Conservation (phyloP, 2,113 vertebrate species). For the Polyodon spathula region DNA sequence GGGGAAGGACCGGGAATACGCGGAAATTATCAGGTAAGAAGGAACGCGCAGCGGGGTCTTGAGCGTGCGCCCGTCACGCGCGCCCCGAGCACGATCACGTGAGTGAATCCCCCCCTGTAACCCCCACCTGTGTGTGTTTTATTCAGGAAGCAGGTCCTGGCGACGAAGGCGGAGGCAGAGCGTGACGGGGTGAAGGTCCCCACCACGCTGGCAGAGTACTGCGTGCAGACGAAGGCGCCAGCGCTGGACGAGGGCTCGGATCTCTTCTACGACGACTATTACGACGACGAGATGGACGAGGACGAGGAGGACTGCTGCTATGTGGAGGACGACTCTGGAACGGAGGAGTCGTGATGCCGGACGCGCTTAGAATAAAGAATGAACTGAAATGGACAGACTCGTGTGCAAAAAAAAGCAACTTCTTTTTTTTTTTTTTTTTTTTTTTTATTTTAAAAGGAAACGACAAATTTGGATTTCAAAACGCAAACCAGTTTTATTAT, state of each 20-base stretch:
- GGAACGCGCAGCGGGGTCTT: too few relatives aligned
- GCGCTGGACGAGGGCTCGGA: conserved; percentile 80
- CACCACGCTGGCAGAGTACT: conserved; percentile 91
- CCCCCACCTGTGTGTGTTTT: background rate
- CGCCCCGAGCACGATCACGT: background rate
- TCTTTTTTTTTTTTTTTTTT: too few relatives aligned
- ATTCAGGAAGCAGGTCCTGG: conserved; percentile 84
- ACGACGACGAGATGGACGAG: conserved; percentile 77
- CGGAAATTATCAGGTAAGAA: conserved; percentile 65
- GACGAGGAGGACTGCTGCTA: conserved; percentile 77
- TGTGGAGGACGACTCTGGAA: conserved; percentile 84
- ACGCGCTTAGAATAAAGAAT: background rate
- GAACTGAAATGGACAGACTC: background rate
- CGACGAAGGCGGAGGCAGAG: conserved; percentile 85
- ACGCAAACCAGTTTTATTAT: too few relatives aligned
- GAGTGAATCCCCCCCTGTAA: background rate
- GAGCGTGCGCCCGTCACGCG: too few relatives aligned
- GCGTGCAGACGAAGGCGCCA: conserved; percentile 80
- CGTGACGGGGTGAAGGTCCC: conserved; percentile 89
- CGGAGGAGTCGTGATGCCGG: conserved; percentile 82
- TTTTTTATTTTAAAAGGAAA: too few relatives aligned
- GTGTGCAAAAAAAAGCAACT: too few relatives aligned
- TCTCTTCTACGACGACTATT: conserved; percentile 92
- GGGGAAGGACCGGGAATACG: conserved; percentile 67
- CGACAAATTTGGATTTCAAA: too few relatives aligned